These are phyloP conservation scores for Embiotoca jacksoni DNA, from an alignment of 2,113 vertebrate genomes.

Conservation along the genomic window DNA sequence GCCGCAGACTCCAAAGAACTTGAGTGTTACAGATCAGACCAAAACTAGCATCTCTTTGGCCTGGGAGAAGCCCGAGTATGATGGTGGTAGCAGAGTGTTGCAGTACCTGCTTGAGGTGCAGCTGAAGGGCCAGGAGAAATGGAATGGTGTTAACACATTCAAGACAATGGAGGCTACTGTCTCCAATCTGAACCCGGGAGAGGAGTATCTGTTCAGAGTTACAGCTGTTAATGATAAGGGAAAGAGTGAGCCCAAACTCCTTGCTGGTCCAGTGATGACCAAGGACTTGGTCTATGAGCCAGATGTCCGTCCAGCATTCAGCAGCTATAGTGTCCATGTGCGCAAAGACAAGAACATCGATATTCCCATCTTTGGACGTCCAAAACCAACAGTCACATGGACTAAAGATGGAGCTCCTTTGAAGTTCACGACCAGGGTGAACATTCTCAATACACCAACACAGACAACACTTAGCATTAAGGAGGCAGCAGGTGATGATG, in stretches of 20 bases:
- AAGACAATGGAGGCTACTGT: slow-evolving; percentile 93
- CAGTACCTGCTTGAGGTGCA: slow-evolving; percentile 97
- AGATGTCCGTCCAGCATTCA: slow-evolving; percentile 93
- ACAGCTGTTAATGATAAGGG: slow-evolving; percentile 97
- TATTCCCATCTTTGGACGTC: slow-evolving; percentile 93
- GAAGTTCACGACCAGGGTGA: slow-evolving; percentile 95
- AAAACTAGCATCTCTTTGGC: slow-evolving; percentile 94
- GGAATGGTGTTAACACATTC: slow-evolving; percentile 92
- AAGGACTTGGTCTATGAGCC: slow-evolving; percentile 97
- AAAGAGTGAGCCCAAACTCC: slow-evolving; percentile 94
- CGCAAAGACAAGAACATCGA: slow-evolving; percentile 94
- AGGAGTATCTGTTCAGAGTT: slow-evolving; percentile 96
- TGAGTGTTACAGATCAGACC: slow-evolving; percentile 94
- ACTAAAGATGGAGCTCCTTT: slow-evolving; percentile 91
- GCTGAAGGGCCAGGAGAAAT: slow-evolving; percentile 93
- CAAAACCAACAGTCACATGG: slow-evolving; percentile 93
- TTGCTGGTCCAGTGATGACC: slow-evolving; percentile 93
- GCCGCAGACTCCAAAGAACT: slow-evolving; percentile 93
- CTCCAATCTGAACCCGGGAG: slow-evolving; percentile 91
- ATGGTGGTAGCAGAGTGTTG: slow-evolving; percentile 96
- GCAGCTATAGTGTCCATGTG: slow-evolving; percentile 92
- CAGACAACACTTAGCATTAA: slow-evolving; percentile 92
- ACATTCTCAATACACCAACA: slow-evolving; percentile 86
- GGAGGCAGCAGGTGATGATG: slow-evolving; percentile 93
- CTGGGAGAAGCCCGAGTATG: slow-evolving; percentile 97